phyloP scores from a whole-genome alignment of 2,888 invertebrate species.

The Cantharis rufa region DNA sequence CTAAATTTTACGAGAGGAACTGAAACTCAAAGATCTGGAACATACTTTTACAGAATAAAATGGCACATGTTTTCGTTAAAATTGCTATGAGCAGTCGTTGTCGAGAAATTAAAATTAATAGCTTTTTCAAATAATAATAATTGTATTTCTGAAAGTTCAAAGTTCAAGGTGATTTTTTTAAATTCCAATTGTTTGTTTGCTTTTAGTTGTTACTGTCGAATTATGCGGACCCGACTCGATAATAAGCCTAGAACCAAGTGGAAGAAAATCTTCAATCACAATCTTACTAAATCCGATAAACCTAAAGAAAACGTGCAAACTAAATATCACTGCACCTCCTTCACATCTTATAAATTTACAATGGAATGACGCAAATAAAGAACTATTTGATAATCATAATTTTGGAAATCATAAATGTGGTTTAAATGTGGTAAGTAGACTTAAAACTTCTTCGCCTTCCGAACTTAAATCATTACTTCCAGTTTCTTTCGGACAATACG shows the following conservation, averaged over 20 bases:
- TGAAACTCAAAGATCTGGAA: too few relatives aligned
- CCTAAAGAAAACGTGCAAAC: slow-evolving; percentile 36
- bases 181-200: not conserved
- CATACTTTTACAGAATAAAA: too few relatives aligned
- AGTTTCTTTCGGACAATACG: slow-evolving; percentile 44
- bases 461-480: not conserved
- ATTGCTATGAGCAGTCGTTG: too few relatives aligned
- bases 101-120: too few relatives aligned
- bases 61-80: too few relatives aligned
- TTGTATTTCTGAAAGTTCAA: too few relatives aligned
- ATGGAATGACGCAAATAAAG: slow-evolving; percentile 34
- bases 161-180: not conserved
- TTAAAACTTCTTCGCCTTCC: not conserved
- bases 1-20: too few relatives aligned
- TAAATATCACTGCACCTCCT: slow-evolving; percentile 43
- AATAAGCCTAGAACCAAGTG: slow-evolving; percentile 34
- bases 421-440: slow-evolving; percentile 44
- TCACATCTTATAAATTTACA: slow-evolving; percentile 46
- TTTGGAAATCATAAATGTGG: slow-evolving; percentile 37
- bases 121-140: too few relatives aligned
- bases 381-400: slow-evolving; percentile 28
- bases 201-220: slow-evolving; percentile 36
- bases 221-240: slow-evolving; percentile 39
- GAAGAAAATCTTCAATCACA: slow-evolving; percentile 38
- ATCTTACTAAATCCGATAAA: slow-evolving; percentile 36